Conservation (phyloP, 2,113 vertebrate species). For the Dryoscopus gambensis region DNA sequence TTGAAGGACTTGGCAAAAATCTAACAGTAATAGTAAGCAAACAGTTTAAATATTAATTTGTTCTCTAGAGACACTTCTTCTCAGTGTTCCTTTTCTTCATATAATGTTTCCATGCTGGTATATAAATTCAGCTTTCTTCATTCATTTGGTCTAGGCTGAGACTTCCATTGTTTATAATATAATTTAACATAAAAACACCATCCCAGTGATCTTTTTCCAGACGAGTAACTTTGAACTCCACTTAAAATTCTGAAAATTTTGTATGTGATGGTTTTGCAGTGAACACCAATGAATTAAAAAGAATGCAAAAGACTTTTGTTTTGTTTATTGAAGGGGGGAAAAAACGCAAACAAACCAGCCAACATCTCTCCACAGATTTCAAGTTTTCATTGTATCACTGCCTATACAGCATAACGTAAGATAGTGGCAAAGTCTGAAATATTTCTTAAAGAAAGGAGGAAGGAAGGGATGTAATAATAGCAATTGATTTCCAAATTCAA, state of each 20-base stretch:
- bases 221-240: not conserved
- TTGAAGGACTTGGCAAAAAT: not conserved
- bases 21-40: not conserved
- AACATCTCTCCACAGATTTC: not conserved
- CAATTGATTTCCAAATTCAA: not conserved
- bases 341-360: not conserved
- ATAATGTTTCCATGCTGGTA: not conserved
- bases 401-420: not conserved
- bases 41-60: not conserved
- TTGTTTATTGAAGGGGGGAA: not conserved
- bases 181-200: not conserved
- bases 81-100: not conserved
- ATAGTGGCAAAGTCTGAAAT: accelerated
- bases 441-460: not conserved
- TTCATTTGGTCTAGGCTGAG: not conserved
- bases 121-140: not conserved
- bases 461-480: not conserved
- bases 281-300: not conserved
- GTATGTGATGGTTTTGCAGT: not conserved
- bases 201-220: not conserved
- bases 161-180: not conserved
- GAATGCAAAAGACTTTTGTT: not conserved
- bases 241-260: not conserved
- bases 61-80: not conserved
- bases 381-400: not conserved